phyloP scores from a whole-genome alignment of 2,113 vertebrate genomes.

The Caloenas nicobarica region DNA sequence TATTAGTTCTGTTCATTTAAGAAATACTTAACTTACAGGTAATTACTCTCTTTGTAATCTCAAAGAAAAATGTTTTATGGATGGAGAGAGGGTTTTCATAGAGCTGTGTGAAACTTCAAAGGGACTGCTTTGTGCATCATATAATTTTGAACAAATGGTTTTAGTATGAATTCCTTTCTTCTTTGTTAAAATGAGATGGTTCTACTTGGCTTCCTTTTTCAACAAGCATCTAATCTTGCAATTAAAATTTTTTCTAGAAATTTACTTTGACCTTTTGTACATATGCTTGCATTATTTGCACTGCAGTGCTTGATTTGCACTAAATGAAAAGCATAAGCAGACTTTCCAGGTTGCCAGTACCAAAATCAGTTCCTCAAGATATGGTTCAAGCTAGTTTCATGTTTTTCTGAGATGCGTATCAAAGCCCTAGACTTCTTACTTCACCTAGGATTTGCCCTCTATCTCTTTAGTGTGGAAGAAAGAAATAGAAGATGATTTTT shows the following conservation, averaged over 20 bases:
- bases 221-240: background rate
- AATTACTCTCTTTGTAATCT: background rate
- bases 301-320: background rate
- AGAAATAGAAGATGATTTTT: background rate
- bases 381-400: background rate
- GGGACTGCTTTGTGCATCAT: background rate
- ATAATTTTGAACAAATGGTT: background rate
- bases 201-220: background rate
- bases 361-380: background rate
- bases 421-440: background rate
- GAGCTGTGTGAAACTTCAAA: background rate
- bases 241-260: background rate
- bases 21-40: background rate
- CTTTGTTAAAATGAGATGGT: background rate
- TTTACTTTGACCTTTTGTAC: background rate
- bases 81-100: background rate
- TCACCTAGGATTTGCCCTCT: background rate
- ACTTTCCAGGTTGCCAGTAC: background rate
- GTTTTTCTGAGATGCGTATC: background rate
- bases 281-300: background rate
- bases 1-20: background rate
- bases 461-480: background rate
- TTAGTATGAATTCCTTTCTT: background rate
- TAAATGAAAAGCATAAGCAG: background rate
- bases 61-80: background rate